Conservation (phyloP, 2,888 invertebrate genomes). For the Hirtodrosophila alboralis region DNA sequence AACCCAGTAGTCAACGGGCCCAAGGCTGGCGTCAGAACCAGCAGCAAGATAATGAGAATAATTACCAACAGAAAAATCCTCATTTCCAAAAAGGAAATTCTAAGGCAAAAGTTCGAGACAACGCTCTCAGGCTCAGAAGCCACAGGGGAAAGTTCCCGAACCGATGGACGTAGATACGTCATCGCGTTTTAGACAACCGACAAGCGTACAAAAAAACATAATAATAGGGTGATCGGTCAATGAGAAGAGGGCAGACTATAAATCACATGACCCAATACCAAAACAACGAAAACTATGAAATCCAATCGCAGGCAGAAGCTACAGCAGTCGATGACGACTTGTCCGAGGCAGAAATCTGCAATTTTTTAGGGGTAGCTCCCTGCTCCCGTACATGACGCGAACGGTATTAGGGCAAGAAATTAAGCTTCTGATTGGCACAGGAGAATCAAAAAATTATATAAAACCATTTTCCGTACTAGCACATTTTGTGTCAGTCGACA, state of each 20-base stretch:
- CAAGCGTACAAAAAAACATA: not conserved
- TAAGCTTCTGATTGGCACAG: too few species aligned
- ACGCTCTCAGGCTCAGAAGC: constrained; percentile 2
- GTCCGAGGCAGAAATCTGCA: not conserved
- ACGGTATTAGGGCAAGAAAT: too few species aligned
- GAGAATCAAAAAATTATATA: not conserved
- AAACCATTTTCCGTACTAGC: not conserved
- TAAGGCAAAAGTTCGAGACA: not conserved
- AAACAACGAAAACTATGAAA: not conserved
- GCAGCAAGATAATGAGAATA: not conserved
- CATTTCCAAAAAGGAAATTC: constrained; percentile 6
- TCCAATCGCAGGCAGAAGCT: not conserved
- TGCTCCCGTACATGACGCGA: not conserved
- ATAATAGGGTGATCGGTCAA: not conserved
- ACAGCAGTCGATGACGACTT: not conserved
- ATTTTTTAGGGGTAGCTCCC: not conserved
- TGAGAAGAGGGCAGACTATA: not conserved
- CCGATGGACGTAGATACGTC: not conserved
- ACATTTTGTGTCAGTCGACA: not conserved
- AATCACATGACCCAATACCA: not conserved
- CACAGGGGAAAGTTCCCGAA: not conserved
- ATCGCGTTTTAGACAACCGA: not conserved
- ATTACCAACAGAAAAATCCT: constrained; percentile 1
- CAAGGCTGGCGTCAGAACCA: not conserved
- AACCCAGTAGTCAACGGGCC: not conserved